Percentiles rank a stretch among this genome's conserved stretches.
These are phyloP conservation scores for Entomobrya proxima DNA, from an alignment of 2,888 invertebrate species.

Conservation along the genomic window DNA sequence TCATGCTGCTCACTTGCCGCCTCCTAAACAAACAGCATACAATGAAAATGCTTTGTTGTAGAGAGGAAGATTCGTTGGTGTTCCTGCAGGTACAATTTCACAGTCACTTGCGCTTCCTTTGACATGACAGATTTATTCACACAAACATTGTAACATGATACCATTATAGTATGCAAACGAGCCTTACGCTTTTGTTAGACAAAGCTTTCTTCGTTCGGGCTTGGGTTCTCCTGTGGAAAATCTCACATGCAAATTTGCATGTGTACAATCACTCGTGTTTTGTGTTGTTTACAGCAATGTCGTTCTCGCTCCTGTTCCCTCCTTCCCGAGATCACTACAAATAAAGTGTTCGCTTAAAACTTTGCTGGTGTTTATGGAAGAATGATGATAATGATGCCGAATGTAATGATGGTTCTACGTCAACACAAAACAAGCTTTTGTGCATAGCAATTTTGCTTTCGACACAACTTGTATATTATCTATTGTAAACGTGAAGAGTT, in stretches of 20 bases:
- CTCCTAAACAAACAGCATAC: neutral
- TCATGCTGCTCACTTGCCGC: neutral
- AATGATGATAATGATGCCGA: neutral
- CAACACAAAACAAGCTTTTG: conserved; percentile 39
- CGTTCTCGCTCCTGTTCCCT: neutral
- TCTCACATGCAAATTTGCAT: conserved; percentile 33
- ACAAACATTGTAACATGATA: neutral
- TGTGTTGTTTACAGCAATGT: conserved; percentile 8
- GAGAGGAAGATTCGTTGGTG: neutral
- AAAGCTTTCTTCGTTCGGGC: neutral
- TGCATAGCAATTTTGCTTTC: neutral
- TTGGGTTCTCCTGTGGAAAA: neutral
- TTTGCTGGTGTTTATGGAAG: conserved; percentile 31
- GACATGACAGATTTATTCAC: conserved; percentile 17
- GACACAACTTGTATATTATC: neutral
- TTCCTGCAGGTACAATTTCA: neutral
- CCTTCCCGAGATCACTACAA: neutral
- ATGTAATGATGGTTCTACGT: conserved; percentile 7
- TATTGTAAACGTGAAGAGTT: conserved; percentile 14
- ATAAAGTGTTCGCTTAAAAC: neutral
- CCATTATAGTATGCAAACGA: neutral
- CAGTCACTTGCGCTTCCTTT: conserved; percentile 9
- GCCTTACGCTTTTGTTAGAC: conserved; percentile 9
- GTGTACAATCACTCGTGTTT: neutral
- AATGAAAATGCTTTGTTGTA: neutral